phyloP scores from a whole-genome alignment of 2,888 invertebrate species.

The Sphaerophoria rueppellii region DNA sequence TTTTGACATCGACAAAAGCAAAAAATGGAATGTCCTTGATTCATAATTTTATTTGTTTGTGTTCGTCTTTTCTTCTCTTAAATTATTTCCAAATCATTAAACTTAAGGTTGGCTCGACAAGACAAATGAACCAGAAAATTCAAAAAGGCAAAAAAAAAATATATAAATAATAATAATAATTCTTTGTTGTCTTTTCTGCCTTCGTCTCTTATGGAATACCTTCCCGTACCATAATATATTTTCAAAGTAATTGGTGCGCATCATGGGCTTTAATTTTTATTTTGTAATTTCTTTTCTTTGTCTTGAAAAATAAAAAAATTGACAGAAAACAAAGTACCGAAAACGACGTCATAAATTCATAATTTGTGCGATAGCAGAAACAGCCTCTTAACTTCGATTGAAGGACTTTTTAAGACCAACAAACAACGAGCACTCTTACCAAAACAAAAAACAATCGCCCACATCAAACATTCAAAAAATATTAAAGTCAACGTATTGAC shows the following conservation, averaged over 20 bases:
- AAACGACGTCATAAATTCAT: conserved; percentile 68
- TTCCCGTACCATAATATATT: conserved; percentile 14
- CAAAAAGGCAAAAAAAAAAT: not conserved
- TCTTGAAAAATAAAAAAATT: conserved; percentile 3
- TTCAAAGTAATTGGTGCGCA: conserved; percentile 63
- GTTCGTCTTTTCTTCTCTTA: not conserved
- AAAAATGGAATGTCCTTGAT: conserved; percentile 21
- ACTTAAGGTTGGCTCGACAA: conserved; percentile 46
- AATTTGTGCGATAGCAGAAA: conserved; percentile 49
- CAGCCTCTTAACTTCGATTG: conserved; percentile 23
- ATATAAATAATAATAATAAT: conserved; percentile 12
- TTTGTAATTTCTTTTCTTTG: conserved; percentile 27
- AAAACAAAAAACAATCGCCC: too few species aligned
- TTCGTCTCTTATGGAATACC: not conserved
- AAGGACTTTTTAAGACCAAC: conserved; percentile 1
- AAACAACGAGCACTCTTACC: not conserved
- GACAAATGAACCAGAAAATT: conserved; percentile 38
- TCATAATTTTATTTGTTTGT: conserved; percentile 22
- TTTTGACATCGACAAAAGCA: not conserved
- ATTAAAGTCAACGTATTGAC: conserved; percentile 65
- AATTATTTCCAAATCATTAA: conserved; percentile 65
- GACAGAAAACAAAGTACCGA: not conserved
- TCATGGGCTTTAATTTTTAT: conserved; percentile 63
- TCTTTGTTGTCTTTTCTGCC: not conserved
- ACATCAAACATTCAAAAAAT: conserved; percentile 46